Percentiles rank a stretch among this genome's conserved stretches.
phyloP scores from a whole-genome alignment of 2,113 vertebrate genomes.

The Cebidichthys violaceus region DNA sequence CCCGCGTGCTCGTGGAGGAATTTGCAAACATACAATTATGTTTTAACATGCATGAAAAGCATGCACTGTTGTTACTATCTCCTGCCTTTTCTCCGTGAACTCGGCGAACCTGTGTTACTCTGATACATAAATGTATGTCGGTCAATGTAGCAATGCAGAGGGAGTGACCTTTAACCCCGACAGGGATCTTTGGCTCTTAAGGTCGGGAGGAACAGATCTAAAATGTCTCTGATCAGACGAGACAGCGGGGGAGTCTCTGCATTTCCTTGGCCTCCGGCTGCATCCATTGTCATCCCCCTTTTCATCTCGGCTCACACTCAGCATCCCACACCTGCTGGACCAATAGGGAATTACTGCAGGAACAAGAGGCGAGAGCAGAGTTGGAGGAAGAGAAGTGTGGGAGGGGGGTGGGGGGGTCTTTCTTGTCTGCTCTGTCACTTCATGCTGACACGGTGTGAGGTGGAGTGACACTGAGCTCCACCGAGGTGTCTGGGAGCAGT shows the following conservation, averaged over 20 bases:
- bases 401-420: slow-evolving; percentile 7
- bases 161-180: slow-evolving; percentile 63
- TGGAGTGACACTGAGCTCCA: slow-evolving; percentile 79
- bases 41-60: slow-evolving; percentile 48
- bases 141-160: slow-evolving; percentile 41
- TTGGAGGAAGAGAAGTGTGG: slow-evolving; percentile 11
- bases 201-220: slow-evolving; percentile 71
- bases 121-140: slow-evolving; percentile 23
- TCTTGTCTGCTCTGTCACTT: slow-evolving; percentile 76
- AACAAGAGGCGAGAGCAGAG: slow-evolving; percentile 45
- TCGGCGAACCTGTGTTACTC: slow-evolving; percentile 27
- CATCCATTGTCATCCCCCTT: slow-evolving; percentile 69
- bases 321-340: slow-evolving; percentile 64
- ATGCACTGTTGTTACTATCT: neutral
- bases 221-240: slow-evolving; percentile 69
- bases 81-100: slow-evolving; percentile 36
- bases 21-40: slow-evolving; percentile 59
- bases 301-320: slow-evolving; percentile 68
- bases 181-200: slow-evolving; percentile 60
- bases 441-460: slow-evolving; percentile 79
- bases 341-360: slow-evolving; percentile 66
- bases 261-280: slow-evolving; percentile 68
- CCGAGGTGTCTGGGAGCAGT: slow-evolving; percentile 71
- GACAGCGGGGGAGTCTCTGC: slow-evolving; percentile 52
- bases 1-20: slow-evolving; percentile 37